Evolutionary conservation across 2,113 vertebrate genomes (phyloP).

Genomic region (Melierax canorus): DNA sequence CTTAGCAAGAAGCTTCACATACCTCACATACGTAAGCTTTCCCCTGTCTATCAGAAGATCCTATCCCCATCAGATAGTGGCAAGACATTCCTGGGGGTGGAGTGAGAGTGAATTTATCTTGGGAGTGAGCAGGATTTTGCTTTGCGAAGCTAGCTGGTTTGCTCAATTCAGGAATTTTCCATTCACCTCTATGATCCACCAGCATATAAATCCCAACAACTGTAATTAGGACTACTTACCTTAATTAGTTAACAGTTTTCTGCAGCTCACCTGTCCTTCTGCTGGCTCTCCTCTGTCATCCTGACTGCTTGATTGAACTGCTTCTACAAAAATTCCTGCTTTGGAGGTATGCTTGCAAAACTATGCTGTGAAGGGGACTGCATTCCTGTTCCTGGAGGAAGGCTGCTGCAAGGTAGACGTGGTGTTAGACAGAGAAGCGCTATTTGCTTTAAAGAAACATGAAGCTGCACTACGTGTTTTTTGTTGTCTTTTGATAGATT

Average conservation of each 20-base stretch:
- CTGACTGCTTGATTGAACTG: not conserved
- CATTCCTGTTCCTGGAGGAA: not conserved
- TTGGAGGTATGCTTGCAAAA: not conserved
- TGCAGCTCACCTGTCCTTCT: constrained; percentile 8
- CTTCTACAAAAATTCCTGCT: constrained; percentile 24
- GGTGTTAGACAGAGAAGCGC: not conserved
- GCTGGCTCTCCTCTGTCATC: not conserved
- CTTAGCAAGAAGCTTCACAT: constrained; percentile 12
- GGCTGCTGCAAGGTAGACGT: not conserved
- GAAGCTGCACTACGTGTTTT: accelerated
- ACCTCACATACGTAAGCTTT: constrained; percentile 14
- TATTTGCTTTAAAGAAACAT: not conserved
- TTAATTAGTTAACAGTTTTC: not conserved
- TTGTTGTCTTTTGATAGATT: not conserved
- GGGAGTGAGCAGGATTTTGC: constrained; percentile 38
- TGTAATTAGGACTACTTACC: not conserved
- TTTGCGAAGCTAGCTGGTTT: constrained; percentile 30
- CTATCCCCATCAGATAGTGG: constrained; percentile 45
- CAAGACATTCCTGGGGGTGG: constrained; percentile 61
- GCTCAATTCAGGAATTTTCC: constrained; percentile 57
- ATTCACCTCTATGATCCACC: not conserved
- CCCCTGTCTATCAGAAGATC: constrained; percentile 48
- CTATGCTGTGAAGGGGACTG: not conserved
- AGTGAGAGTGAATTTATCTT: constrained; percentile 51
- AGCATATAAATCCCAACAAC: not conserved